Evolutionary conservation across 1,140 invertebrate species (phyloP), one percentile per base, ranked within the genome.

Genomic region (Brachionus asplanchnoidis): DNA sequence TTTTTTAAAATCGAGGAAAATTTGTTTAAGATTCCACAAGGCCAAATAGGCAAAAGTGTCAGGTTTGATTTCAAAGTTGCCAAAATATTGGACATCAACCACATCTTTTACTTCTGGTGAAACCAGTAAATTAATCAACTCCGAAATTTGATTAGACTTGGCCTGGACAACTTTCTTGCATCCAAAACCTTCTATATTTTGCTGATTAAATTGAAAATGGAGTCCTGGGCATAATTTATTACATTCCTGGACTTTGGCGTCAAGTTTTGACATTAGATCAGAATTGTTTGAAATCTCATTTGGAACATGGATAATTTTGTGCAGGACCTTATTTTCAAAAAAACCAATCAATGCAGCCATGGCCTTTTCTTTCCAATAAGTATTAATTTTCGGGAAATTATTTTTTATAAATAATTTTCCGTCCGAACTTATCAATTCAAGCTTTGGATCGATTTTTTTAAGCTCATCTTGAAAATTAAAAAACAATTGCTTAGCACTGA

Each of bases 1-100:
- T 28, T 77, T 46, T 50, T 77, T 77, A 77, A 77, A 77, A 77
- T 77, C 73, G 20, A 14, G 5, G 6, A 50, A 23, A n/a, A 77
- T 50, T 7, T 77, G 8, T 28, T 50, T 77, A 12, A 77, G 23
- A 50, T 77, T 77, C 40, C 40, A 50, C 9, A 77, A 23, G 20
- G 12, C 44, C 11, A 26, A 6, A 26, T 26, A 50, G 3, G 11
- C 9, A 23, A 77, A n/a, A 23, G 8, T 23, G 23, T 77, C 44
- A 6, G 17, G 23, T 3, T 23, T 12, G 11, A 77, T 77, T 42
- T 75, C 70, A n/a, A 28, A 68, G 32, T 36, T 36, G 32, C 32
- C 32, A 36, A 36, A 36, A 28, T 68, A 14, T 28, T 68, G 23
- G 32, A 28, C 26, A 65, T 28, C 17, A 0, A 7, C 6, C 0